phyloP scores from a whole-genome alignment of 2,888 invertebrate genomes.

The Laothoe populi region DNA sequence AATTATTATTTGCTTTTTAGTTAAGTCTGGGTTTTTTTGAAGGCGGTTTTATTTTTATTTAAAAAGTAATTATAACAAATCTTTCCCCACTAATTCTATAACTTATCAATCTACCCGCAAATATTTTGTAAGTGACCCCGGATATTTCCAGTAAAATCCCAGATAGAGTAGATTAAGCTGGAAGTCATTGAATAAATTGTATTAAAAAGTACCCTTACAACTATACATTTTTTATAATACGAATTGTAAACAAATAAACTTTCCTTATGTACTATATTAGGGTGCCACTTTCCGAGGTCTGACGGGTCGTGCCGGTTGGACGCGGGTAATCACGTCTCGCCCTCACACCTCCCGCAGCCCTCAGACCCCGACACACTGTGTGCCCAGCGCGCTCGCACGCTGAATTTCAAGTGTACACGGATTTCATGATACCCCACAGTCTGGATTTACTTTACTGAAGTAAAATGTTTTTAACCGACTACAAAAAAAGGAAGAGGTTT shows the following conservation, averaged over 20 bases:
- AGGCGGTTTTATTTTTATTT: too few species aligned
- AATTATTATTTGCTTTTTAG: too few species aligned
- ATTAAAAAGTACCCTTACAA: too few species aligned
- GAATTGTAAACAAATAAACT: constrained; percentile 13
- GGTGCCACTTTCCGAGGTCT: constrained; percentile 35
- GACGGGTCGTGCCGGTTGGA: constrained; percentile 69
- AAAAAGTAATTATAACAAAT: too few species aligned
- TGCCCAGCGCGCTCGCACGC: constrained; percentile 52
- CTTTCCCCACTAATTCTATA: too few species aligned
- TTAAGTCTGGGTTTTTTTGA: too few species aligned
- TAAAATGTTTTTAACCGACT: not conserved
- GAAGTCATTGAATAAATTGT: too few species aligned
- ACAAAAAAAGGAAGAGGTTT: too few species aligned
- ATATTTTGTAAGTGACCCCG: too few species aligned
- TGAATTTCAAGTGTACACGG: constrained; percentile 65
- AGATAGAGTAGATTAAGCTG: too few species aligned
- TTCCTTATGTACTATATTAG: not conserved
- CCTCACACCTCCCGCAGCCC: constrained; percentile 65
- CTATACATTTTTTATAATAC: not conserved
- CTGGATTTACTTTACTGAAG: not conserved
- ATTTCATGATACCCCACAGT: constrained; percentile 50
- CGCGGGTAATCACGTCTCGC: constrained; percentile 73
- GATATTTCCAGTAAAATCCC: too few species aligned
- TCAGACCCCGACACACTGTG: constrained; percentile 40
- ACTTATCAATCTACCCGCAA: too few species aligned